Evolutionary conservation across 2,113 vertebrate species (phyloP).

Genomic region (Nyctibius bracteatus): DNA sequence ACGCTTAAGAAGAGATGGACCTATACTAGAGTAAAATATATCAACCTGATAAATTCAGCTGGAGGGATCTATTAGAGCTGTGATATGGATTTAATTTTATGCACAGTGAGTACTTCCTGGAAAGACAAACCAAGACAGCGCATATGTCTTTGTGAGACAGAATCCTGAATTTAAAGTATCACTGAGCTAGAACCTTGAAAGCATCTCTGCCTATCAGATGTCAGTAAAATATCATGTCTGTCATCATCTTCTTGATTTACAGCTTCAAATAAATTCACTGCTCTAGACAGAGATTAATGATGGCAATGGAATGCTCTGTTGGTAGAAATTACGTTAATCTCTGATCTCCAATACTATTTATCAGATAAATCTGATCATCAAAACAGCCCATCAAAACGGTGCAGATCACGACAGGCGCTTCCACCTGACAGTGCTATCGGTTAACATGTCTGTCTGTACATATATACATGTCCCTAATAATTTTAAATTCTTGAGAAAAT

Average conservation of each 20-base stretch:
- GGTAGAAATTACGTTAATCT: background rate
- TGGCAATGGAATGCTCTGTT: background rate
- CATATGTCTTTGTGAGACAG: conserved; percentile 36
- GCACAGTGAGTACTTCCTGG: conserved; percentile 29
- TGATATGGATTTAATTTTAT: conserved; percentile 46
- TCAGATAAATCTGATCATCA: background rate
- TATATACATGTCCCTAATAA: background rate
- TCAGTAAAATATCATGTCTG: background rate
- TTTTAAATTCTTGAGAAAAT: background rate
- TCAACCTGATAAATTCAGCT: background rate
- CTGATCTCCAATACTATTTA: background rate
- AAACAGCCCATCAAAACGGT: background rate
- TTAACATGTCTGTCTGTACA: background rate
- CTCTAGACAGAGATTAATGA: background rate
- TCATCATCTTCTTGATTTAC: background rate
- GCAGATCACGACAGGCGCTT: background rate
- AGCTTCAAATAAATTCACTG: background rate
- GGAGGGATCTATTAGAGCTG: background rate
- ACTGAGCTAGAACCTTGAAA: conserved; percentile 6
- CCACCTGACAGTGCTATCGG: background rate
- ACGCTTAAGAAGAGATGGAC: background rate
- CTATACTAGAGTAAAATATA: background rate
- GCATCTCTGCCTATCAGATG: background rate
- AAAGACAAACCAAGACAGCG: conserved; percentile 8
- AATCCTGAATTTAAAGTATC: conserved; percentile 32